Base-by-base conservation (phyloP, 2,113 vertebrate genomes). In the Pseudois nayaur region DNA sequence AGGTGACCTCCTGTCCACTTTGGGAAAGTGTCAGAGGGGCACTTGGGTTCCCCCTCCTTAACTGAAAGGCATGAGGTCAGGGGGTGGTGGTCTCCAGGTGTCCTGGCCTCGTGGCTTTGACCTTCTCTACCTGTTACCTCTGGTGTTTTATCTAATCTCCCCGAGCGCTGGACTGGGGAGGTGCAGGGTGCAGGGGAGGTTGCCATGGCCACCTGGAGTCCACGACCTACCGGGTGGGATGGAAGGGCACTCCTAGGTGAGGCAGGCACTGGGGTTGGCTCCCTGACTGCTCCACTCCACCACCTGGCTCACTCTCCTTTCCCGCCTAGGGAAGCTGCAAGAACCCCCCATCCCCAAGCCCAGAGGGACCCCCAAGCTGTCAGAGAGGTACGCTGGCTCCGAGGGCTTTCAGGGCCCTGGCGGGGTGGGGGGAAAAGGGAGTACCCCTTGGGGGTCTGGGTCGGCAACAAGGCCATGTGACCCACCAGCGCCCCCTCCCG, bases 311-410 rank as follows among this genome's bases (percentile, higher is more conserved):
- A 87, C 36, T 93, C 19, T 97, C 64, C 96, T 89, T 98, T 97
- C 97, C 94, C 98, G 87, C 98, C 97, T 97, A 99, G 99, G 99
- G 97, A 97, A 89, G 96, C 79, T 95, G 92, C 98, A 98, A 43
- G 98, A 98, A 33, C 97, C 98, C 25, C 99, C 99, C 15, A 92
- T 99, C 92, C 99, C 99, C 91, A 99, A 99, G 97, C 99, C 99
- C 4, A 99, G 99, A 98, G 98, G 99, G 78, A 99, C 98, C 54
- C 99, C 98, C 59, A 98, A 98, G 93, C 98, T 98, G 81, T 98
- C 99, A 29, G 99, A 99, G 74, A 98, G 99, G 99, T 99, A 99
- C 0, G 98, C 98, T 45, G 55, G 60, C 17, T 55, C 33, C 19
- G 10, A 55, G 62, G 17, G 60, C 43, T 91, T 86, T 43, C 43